These are phyloP conservation scores for Phaethon lepturus DNA, from an alignment of 2,113 vertebrate species.

Conservation along the genomic window DNA sequence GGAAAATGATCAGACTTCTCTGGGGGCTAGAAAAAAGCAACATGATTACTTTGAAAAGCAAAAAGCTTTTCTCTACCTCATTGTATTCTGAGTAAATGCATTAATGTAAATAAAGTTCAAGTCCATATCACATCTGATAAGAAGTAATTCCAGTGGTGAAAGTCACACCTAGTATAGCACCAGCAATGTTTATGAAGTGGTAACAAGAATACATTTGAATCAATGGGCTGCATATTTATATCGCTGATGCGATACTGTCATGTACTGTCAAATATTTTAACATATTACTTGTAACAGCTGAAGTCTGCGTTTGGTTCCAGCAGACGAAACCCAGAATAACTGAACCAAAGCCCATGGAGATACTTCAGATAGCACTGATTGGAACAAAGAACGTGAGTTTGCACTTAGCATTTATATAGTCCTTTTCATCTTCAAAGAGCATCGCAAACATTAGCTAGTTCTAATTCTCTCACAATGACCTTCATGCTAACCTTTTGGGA, in stretches of 20 bases:
- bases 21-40: not conserved
- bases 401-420: slow-evolving; percentile 44
- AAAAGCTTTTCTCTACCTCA: not conserved
- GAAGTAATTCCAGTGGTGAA: not conserved
- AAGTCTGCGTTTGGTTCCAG: slow-evolving; percentile 11
- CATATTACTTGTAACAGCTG: not conserved
- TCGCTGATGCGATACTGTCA: not conserved
- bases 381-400: slow-evolving; percentile 10
- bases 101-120: slow-evolving; percentile 13
- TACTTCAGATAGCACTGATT: not conserved
- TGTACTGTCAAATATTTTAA: not conserved
- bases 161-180: not conserved
- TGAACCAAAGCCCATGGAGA: slow-evolving; percentile 3
- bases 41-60: not conserved
- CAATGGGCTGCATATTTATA: not conserved
- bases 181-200: not conserved
- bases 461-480: not conserved
- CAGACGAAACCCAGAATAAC: not conserved
- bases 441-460: slow-evolving; percentile 23
- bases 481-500: not conserved
- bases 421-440: slow-evolving; percentile 56
- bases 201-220: not conserved
- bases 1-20: not conserved
- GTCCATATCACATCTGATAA: not conserved
- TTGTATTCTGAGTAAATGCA: not conserved